Evolutionary conservation across 1,140 invertebrate genomes (phyloP), one percentile per base, ranked within the genome.

Genomic region (Rhagoletis pomonella): DNA sequence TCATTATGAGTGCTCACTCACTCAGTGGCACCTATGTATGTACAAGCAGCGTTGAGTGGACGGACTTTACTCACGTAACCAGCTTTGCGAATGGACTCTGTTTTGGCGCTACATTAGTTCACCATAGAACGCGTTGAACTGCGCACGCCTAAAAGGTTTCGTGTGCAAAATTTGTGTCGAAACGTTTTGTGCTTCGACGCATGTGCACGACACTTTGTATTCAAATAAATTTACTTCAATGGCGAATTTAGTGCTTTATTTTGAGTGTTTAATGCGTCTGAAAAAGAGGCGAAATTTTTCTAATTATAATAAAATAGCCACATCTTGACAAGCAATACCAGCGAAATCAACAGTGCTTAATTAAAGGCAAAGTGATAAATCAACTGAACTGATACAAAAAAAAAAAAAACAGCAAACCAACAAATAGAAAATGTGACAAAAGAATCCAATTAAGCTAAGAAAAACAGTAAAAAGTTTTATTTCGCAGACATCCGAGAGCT

Each of bases 141-240:
- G 73, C 73, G 73, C 73, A 81, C 55, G 73, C 73, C 19, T 81
- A 81, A 14, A 55, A 55, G 73, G 29, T 19, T 81, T 81, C 73
- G 73, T 47, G 44, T 81, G n/a, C 12, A 10, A 7, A 55, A n/a
- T 47, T 1, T 4, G 39, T 47, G 39, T 2, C 42, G 29, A 29
- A 29, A 59, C 6, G 12, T 59, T 29, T 29, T 29, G 12, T 59
- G 39, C 42, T 69, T 69, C 17, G n/a, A 2, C 73, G 73, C 5
- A 0, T 81, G 9, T 29, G 4, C 19, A 9, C 47, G 55, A 1
- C 7, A 3, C 0, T 47, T 55, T 44, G 42, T 17, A 4, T 29
- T 55, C 47, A 81, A 55, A 81, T n/a, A 7, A 5, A 17, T 19
- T 81, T 44, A 50, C 4, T 19, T 47, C 12, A 50, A 81, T 55